Evolutionary conservation across 2,797 vertebrate species (phyloP).

Genomic region (Rhadinocentrus ornatus): DNA sequence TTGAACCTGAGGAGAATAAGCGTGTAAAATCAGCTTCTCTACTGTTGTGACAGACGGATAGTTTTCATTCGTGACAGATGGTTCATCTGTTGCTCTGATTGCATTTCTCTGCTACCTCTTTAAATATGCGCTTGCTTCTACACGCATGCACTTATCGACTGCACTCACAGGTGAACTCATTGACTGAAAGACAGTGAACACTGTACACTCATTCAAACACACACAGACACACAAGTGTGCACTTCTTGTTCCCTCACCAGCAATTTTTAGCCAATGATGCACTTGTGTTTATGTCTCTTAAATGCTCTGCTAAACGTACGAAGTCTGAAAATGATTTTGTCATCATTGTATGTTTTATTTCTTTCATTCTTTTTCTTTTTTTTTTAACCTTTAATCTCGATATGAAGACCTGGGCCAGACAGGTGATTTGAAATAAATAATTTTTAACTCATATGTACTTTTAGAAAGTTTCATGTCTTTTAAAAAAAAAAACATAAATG

Average conservation of each 20-base stretch:
- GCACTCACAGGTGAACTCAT: slow-evolving; percentile 35
- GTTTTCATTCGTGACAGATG: slow-evolving; percentile 19
- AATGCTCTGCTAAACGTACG: slow-evolving; percentile 63
- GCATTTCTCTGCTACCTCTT: slow-evolving; percentile 78
- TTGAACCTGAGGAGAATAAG: slow-evolving; percentile 33
- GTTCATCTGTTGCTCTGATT: slow-evolving; percentile 51
- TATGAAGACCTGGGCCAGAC: slow-evolving; percentile 53
- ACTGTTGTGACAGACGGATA: slow-evolving; percentile 15
- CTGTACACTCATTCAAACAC: slow-evolving; percentile 29
- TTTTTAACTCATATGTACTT: slow-evolving; percentile 46
- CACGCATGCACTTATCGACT: slow-evolving; percentile 48
- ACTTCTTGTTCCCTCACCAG: slow-evolving; percentile 79
- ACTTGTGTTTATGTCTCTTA: slow-evolving; percentile 70
- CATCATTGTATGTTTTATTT: slow-evolving; percentile 24
- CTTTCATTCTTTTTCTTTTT: slow-evolving; percentile 23
- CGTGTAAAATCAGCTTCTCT: slow-evolving; percentile 23
- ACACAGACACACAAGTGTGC: slow-evolving; percentile 51
- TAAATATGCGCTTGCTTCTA: slow-evolving; percentile 60
- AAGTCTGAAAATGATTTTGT: slow-evolving; percentile 47
- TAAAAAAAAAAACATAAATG: slow-evolving; percentile 51
- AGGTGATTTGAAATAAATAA: slow-evolving; percentile 43
- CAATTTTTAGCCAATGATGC: slow-evolving; percentile 81
- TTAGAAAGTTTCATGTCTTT: slow-evolving; percentile 49
- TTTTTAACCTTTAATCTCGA: slow-evolving; percentile 42
- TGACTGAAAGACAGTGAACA: slow-evolving; percentile 32